Conservation (phyloP, 23 tunicate species). For the Trididemnum clinides region DNA sequence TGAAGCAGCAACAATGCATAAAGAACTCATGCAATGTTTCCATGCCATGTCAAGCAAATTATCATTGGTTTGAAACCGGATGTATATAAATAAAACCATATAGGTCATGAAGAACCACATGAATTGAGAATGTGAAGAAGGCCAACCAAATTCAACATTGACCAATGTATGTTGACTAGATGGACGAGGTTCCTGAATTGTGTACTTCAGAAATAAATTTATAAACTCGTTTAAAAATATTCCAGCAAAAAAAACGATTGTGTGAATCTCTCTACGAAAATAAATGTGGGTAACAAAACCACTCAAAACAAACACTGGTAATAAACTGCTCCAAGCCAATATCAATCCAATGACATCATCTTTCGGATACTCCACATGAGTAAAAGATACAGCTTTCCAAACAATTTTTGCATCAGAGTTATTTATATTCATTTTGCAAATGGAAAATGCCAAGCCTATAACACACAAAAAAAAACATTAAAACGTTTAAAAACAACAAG, state of each 20-base stretch:
- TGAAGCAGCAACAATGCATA: conserved; percentile 29
- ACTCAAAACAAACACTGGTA: conserved; percentile 64
- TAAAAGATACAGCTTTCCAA: conserved; percentile 62
- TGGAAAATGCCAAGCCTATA: no score
- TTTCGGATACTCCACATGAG: conserved; percentile 65
- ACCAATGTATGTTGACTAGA: neutral
- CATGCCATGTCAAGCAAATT: conserved; percentile 44
- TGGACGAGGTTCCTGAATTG: conserved; percentile 58
- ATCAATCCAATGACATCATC: conserved; percentile 77
- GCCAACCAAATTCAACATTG: conserved; percentile 69
- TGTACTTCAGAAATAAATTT: conserved; percentile 45
- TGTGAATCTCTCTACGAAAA: conserved; percentile 76
- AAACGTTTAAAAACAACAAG: no score
- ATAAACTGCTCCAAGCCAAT: conserved; percentile 65
- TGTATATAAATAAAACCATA: conserved; percentile 43
- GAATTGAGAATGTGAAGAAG: conserved; percentile 82
- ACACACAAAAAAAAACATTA: no score
- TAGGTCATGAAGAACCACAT: conserved; percentile 69
- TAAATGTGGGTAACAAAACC: conserved; percentile 73
- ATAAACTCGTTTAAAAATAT: conserved; percentile 45
- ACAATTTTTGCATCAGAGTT: neutral
- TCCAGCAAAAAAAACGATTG: conserved; percentile 50
- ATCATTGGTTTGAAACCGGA: conserved; percentile 54
- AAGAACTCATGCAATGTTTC: conserved; percentile 50
- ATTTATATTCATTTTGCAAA: conserved; percentile 1